Base-by-base conservation (phyloP, 2,888 invertebrate species). In the Nemapogon koenigi region DNA sequence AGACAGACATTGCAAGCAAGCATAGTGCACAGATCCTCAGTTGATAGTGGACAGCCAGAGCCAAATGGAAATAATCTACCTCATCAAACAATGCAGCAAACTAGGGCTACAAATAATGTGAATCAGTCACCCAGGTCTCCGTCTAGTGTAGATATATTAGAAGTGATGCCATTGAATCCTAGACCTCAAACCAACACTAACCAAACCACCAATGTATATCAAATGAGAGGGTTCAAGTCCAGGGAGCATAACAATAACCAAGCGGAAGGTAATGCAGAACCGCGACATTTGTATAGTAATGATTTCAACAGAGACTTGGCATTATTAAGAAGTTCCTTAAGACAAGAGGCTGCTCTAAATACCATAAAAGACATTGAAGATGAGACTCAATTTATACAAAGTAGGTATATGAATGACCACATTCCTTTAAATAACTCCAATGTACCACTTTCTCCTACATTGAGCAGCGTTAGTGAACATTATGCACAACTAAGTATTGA, bases 201-300 rank as follows among this genome's bases (percentile, higher is more conserved):
- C 46, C 76, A 76, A 47, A 72, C 71, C 13, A 70, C 81, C 27
- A 84, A 84, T 61, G 62, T 84, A 2, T 84, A 83, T 52, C 82
- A 83, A 48, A 46, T 78, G 10, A 58, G 72, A 43, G 41, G 83
- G 83, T 41, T 83, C 50, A 83, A 81, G 46, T 37, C 39, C 22
- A 64, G 70, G 48, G 81, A 81, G 50, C 70, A 75, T 43, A 79
- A 79, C 40, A 81, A 81, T 43, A 80, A 80, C 46, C 71, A 66
- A 46, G 50, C 59, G 41, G 68, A 73, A 41, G 35, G 43, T 38
- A 50, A 44, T 27, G 46, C 55, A 19, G 66, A 69, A 27, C 42
- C 51, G 2, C 50, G 53, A 37, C 78, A 75, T 53, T 60, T 67
- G 8, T 80, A 80, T 38, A 61, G 64, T 31, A 76, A 79, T 60